Conservation (phyloP, 2,113 vertebrate species). For the Gymnogyps californianus region DNA sequence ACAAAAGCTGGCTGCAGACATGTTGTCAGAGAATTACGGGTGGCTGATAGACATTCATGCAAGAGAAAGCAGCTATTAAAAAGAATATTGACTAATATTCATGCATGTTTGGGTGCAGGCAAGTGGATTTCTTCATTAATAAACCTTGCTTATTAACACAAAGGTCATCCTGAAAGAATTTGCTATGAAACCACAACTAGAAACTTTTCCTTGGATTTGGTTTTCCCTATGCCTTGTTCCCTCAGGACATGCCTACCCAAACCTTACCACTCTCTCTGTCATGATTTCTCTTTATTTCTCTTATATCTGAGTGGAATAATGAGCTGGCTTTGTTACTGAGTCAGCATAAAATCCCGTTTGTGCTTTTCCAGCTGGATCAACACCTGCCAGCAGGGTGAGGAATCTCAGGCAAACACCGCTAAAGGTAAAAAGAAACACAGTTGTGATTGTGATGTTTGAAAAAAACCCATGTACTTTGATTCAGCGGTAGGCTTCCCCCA, state of each 20-base stretch:
- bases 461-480: neutral
- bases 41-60: neutral
- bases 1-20: slow-evolving; percentile 35
- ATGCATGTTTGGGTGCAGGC: neutral
- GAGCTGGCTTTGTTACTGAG: neutral
- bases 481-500: neutral
- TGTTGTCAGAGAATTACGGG: slow-evolving; percentile 15
- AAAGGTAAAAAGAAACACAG: neutral
- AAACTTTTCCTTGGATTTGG: neutral
- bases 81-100: slow-evolving; percentile 32
- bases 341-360: neutral
- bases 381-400: neutral
- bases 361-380: neutral
- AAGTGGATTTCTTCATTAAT: neutral
- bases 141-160: neutral
- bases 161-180: neutral
- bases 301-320: neutral
- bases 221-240: neutral
- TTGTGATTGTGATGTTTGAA: neutral
- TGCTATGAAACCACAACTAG: neutral
- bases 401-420: neutral
- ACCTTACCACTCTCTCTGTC: neutral
- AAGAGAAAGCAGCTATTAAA: slow-evolving; percentile 24
- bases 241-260: neutral
- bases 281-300: neutral